Conservation (phyloP, 1,140 invertebrate genomes). For the Hestina assimilis region DNA sequence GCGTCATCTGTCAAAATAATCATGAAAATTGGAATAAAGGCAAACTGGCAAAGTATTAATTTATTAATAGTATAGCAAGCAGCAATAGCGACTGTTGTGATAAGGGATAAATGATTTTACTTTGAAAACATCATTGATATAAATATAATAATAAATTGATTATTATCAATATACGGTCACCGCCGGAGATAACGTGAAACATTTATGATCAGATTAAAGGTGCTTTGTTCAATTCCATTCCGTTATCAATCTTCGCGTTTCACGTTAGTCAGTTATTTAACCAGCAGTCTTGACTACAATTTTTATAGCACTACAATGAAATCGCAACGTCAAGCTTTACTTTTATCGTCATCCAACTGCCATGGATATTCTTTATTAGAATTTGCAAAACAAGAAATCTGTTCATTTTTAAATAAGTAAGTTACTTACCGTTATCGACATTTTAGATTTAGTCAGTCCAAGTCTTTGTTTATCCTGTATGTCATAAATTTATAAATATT, state of each 20-base stretch:
- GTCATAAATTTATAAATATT: conserved; percentile 4
- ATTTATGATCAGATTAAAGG: conserved; percentile 9
- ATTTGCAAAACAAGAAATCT: conserved; percentile 83
- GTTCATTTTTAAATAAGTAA: conserved; percentile 82
- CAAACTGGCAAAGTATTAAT: too few relatives aligned
- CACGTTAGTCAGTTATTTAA: not conserved
- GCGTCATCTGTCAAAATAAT: too few relatives aligned
- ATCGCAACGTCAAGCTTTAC: conserved; percentile 75
- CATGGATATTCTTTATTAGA: conserved; percentile 83
- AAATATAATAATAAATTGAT: too few relatives aligned
- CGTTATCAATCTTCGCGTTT: conserved; percentile 7
- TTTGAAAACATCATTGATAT: too few relatives aligned
- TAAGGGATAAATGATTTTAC: too few relatives aligned
- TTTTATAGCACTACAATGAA: conserved; percentile 32
- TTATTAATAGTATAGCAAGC: too few relatives aligned
- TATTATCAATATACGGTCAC: too few relatives aligned
- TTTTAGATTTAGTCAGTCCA: too few relatives aligned
- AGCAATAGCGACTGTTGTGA: too few relatives aligned
- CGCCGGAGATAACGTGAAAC: not conserved
- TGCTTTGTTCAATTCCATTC: conserved; percentile 1
- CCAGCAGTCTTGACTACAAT: not conserved
- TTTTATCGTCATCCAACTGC: conserved; percentile 85
- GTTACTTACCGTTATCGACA: too few relatives aligned
- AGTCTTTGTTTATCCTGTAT: too few relatives aligned
- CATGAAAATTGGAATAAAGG: too few relatives aligned